Evolutionary conservation across 2,888 invertebrate species (phyloP).

Genomic region (Stenchaetothrips biformis): DNA sequence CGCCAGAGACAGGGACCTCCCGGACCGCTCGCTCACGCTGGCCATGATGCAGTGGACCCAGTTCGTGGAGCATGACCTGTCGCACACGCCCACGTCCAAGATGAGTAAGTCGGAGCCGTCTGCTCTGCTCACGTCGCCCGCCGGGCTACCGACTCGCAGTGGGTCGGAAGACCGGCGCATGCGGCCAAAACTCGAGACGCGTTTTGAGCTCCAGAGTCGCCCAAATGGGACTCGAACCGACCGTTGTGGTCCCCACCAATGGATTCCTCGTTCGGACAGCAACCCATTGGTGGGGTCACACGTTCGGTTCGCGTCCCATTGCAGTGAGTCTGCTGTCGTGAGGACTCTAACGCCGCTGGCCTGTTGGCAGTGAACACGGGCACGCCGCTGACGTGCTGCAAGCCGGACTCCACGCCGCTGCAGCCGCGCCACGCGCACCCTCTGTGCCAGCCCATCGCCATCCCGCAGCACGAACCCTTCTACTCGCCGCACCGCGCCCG

Average conservation of each 20-base stretch:
- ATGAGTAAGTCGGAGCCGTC: slow-evolving; percentile 58
- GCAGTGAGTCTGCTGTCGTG: too few species aligned
- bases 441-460: slow-evolving; percentile 44
- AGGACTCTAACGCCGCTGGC: too few species aligned
- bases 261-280: too few species aligned
- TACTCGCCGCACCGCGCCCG: slow-evolving; percentile 40
- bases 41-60: slow-evolving; percentile 73
- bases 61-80: slow-evolving; percentile 72
- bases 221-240: too few species aligned
- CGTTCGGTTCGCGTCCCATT: too few species aligned
- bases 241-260: too few species aligned
- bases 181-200: too few species aligned
- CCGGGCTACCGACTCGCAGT: too few species aligned
- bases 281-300: too few species aligned
- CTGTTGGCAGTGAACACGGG: slow-evolving; percentile 57
- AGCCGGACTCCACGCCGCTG: slow-evolving; percentile 45
- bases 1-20: slow-evolving; percentile 35
- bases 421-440: slow-evolving; percentile 59
- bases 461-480: slow-evolving; percentile 44
- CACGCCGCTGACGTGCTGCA: slow-evolving; percentile 47
- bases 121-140: too few species aligned
- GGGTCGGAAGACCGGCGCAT: too few species aligned
- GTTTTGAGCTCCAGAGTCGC: too few species aligned
- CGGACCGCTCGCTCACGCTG: slow-evolving; percentile 44
- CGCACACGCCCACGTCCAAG: slow-evolving; percentile 66